Conservation (phyloP, 2,888 invertebrate genomes). For the Phalera bucephala region DNA sequence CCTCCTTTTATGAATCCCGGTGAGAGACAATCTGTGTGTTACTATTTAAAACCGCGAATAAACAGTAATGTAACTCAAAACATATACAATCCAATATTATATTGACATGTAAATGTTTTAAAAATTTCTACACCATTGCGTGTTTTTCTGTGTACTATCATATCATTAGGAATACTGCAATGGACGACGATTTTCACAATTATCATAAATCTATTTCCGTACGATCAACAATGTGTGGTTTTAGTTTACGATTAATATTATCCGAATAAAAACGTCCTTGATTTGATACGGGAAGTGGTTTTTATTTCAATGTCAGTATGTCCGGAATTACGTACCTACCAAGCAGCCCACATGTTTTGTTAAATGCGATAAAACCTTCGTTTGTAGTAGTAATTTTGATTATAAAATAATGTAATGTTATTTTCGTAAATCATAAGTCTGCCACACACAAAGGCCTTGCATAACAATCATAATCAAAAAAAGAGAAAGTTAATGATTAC, state of each 20-base stretch:
- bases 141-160: not conserved
- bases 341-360: too few species aligned
- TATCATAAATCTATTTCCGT: not conserved
- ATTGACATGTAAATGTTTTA: not conserved
- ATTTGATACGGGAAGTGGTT: conserved; percentile 33
- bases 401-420: too few species aligned
- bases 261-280: conserved; percentile 32
- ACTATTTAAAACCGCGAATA: not conserved
- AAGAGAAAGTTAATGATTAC: too few species aligned
- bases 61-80: not conserved
- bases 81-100: not conserved
- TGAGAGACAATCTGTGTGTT: too few species aligned
- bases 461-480: too few species aligned
- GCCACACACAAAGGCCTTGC: too few species aligned
- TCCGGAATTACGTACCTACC: too few species aligned
- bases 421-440: too few species aligned
- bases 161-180: not conserved
- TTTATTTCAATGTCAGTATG: conserved; percentile 28
- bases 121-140: not conserved
- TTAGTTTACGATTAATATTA: conserved; percentile 20
- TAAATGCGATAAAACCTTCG: too few species aligned
- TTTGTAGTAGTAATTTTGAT: too few species aligned
- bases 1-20: too few species aligned
- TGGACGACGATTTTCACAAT: not conserved
- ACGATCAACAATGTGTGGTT: conserved; percentile 13